Conservation (phyloP, 2,797 vertebrate species). For the Acrossocheilus fasciatus region DNA sequence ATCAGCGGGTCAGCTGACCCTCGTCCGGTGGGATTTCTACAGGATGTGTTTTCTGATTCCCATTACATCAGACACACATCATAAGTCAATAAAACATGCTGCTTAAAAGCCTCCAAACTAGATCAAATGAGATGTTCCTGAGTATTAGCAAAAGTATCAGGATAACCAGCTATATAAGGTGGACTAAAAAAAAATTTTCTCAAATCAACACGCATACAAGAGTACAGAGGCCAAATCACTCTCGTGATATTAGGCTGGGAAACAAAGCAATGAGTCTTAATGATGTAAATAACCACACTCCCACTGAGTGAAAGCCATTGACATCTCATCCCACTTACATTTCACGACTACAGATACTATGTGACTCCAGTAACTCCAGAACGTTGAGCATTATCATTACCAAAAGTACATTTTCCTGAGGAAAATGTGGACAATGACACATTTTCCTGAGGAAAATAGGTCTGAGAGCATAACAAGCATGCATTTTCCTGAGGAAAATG, state of each 20-base stretch:
- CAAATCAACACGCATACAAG: neutral
- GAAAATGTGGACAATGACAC: neutral
- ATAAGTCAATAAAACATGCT: neutral
- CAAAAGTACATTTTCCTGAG: neutral
- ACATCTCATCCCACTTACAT: neutral
- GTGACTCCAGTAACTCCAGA: neutral
- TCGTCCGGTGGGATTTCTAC: slow-evolving; percentile 17
- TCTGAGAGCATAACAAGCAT: no score
- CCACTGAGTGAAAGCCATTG: neutral
- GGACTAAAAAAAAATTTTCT: no score
- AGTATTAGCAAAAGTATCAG: neutral
- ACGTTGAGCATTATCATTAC: neutral
- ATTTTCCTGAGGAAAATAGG: neutral
- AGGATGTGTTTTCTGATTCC: neutral
- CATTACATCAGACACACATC: neutral
- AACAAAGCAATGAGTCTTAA: neutral
- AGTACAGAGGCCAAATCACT: neutral
- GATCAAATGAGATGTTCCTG: neutral
- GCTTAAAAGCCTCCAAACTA: neutral
- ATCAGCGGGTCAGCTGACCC: neutral
- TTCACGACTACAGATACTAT: neutral
- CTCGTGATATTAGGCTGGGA: neutral
- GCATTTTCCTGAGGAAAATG: neutral
- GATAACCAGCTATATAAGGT: neutral
- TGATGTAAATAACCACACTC: neutral